Evolutionary conservation across 2,113 vertebrate genomes (phyloP).

Genomic region (Andinoacara biseriatus): DNA sequence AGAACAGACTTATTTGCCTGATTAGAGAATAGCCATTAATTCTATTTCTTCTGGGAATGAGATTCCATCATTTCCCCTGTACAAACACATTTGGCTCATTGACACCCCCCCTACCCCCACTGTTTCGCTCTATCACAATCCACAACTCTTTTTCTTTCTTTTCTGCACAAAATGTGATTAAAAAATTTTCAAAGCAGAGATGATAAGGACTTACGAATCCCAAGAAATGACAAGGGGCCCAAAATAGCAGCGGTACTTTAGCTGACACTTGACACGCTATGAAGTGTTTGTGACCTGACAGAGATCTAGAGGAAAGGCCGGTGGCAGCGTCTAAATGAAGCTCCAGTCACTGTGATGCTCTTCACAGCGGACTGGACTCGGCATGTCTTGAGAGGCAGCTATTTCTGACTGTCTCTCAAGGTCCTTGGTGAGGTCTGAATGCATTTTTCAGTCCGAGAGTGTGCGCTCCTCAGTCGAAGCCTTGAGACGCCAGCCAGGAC

Average conservation of each 20-base stretch:
- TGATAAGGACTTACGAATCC: conserved; percentile 37
- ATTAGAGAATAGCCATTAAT: conserved; percentile 53
- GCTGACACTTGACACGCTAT: conserved; percentile 50
- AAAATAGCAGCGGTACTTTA: conserved; percentile 45
- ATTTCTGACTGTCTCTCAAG: conserved; percentile 55
- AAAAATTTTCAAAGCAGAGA: conserved; percentile 14
- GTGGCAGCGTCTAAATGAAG: conserved; percentile 53
- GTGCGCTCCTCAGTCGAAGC: conserved; percentile 26
- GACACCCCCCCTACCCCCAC: background rate
- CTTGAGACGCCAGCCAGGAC: conserved; percentile 29
- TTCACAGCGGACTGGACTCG: conserved; percentile 30
- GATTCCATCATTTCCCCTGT: conserved; percentile 34
- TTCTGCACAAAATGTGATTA: background rate
- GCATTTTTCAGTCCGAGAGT: conserved; percentile 26
- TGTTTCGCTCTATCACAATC: background rate
- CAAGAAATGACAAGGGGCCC: conserved; percentile 10
- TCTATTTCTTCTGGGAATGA: conserved; percentile 35
- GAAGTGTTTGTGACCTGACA: conserved; percentile 61
- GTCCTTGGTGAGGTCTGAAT: conserved; percentile 35
- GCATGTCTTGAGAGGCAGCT: conserved; percentile 51
- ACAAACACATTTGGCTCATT: conserved; percentile 31
- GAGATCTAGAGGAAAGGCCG: conserved; percentile 34
- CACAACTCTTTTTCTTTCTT: background rate
- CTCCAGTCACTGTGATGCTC: conserved; percentile 40
- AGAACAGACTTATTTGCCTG: conserved; percentile 61